Base-by-base conservation (phyloP, 2,113 vertebrate genomes). In the Micronycteris hirsuta region DNA sequence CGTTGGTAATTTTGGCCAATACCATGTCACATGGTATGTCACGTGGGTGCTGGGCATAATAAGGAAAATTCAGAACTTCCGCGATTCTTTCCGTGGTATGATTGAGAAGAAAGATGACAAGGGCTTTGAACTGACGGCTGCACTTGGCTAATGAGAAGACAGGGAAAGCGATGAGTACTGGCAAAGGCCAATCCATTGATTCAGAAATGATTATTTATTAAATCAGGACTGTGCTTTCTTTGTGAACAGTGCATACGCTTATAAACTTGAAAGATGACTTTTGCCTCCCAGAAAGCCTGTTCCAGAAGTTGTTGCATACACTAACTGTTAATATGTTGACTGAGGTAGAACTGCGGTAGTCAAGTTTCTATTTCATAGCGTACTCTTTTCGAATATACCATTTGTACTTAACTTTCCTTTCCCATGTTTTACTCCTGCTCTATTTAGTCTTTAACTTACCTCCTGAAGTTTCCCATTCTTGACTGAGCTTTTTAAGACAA, bases 361-460 rank as follows among this genome's bases (percentile, higher is more conserved):
- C 41, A 78, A 85, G 15, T 81, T 92, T 86, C 45, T 63, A 16
- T 52, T 94, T 82, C 74, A 52, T 77, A 49, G 70, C 2, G 15
- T 52, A 16, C 22, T 47, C 22, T 87, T 88, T 82, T 90, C 31
- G 56, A n/a, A 89, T 49, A 67, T 2, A 52, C 3, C 67, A 70
- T 83, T 68, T 95, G 22, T 47, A 68, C 17, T 91, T 95, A 89
- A 74, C 63, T 80, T 80, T 93, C 52, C 41, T 96, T 74, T 63
- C 45, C 5, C 38, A 11, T 89, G 28, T 88, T 83, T 92, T 84
- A n/a, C 65, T 22, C 10, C 49, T 89, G 31, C 33, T 86, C 73
- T 70, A 49, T 36, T 94, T 71, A 92, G 85, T 61, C 71, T 90
- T 81, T 52, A 91, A 71, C 36, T 77, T 94, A 83, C 7, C 22